Evolutionary conservation across 2,888 invertebrate species (phyloP), one percentile per base, ranked within the genome.

Genomic region (Tortricodes alternella): DNA sequence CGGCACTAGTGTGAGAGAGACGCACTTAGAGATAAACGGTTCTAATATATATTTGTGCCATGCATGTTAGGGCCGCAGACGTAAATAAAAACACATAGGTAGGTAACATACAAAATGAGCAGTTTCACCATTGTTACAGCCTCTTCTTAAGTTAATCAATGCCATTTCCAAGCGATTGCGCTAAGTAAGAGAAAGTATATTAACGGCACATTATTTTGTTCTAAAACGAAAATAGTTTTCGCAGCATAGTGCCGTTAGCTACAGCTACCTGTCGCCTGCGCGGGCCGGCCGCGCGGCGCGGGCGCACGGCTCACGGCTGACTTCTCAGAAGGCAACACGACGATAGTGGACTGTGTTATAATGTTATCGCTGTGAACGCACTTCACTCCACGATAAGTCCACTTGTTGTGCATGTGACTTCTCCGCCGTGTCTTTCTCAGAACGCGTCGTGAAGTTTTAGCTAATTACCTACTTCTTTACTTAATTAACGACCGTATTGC

Each of bases 261-360:
- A 63, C 68, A 75, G 76, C 83, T 90, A 88, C 89, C 89, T 90
- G 89, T 85, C 85, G 83, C 81, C 71, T 70, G 69, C 72, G 66
- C 64, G n/a, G n/a, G n/a, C n/a, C n/a, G n/a, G n/a, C 64, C 62
- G 18, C 55, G 50, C 48, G 62, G 18, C 53, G 50, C 48, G 57
- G 57, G 50, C 46, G 60, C 57, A 63, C 61, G 68, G 64, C 70
- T 65, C 71, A 68, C 80, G 73, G 67, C 67, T 76, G 74, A 76
- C 72, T 89, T 90, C 89, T 84, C 64, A 76, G 90, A 89, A 89
- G 82, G 77, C 81, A 80, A 83, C 82, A 89, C 89, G 81, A 76
- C 82, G 82, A 85, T 83, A 85, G 83, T 80, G 80, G 75, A 83
- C 79, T 78, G 84, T 85, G 80, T 85, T 85, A 83, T 82, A 86